Conservation (phyloP, 2,797 vertebrate genomes). For the Cirrhinus mrigala region DNA sequence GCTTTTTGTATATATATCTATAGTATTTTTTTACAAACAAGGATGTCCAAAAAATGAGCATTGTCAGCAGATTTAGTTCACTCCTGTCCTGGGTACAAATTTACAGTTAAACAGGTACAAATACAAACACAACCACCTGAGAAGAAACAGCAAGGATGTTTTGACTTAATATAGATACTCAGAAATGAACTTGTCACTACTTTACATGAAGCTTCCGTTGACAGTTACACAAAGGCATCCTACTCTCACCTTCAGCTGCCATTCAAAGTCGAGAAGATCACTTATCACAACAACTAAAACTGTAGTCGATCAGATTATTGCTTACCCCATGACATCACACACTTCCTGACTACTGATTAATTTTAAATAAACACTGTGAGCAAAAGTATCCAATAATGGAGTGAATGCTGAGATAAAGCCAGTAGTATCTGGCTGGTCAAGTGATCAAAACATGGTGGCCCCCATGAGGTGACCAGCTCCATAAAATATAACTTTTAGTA, state of each 20-base stretch:
- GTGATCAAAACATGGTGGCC: not conserved
- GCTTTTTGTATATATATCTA: no score
- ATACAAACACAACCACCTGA: not conserved
- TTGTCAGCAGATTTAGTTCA: not conserved
- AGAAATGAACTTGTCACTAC: not conserved
- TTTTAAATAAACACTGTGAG: slow-evolving; percentile 4
- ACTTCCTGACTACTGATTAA: slow-evolving; percentile 17
- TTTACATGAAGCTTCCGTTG: not conserved
- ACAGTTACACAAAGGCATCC: not conserved
- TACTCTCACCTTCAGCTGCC: not conserved
- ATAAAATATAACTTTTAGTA: no score
- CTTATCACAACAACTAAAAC: not conserved
- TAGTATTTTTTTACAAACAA: not conserved
- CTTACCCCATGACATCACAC: not conserved
- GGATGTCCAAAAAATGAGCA: not conserved
- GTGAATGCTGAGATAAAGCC: not conserved
- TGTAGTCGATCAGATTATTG: not conserved
- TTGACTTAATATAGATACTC: not conserved
- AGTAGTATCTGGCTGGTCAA: not conserved
- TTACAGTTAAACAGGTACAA: not conserved
- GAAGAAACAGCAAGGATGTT: not conserved
- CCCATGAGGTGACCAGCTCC: no score
- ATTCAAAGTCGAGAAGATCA: not conserved
- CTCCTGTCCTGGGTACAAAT: not conserved
- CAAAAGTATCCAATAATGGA: not conserved